Conservation (phyloP, 2,797 vertebrate species). For the Vespertilio murinus region DNA sequence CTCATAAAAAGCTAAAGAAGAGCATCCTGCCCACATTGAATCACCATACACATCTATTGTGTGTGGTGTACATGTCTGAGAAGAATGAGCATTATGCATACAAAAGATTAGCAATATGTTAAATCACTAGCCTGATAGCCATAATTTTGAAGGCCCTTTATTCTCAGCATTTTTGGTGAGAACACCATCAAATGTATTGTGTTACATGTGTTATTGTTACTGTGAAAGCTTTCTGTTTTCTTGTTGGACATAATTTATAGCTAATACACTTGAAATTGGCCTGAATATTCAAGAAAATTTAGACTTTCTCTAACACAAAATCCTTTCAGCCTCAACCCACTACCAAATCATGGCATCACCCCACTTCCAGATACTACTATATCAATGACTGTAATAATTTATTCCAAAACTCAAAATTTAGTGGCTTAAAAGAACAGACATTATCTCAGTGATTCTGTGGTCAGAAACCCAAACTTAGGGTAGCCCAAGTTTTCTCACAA, state of each 20-base stretch:
- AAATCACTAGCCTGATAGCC: not conserved
- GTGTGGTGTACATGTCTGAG: not conserved
- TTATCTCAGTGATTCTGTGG: not conserved
- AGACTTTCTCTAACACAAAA: slow-evolving; percentile 22
- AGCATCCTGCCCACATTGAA: slow-evolving; percentile 42
- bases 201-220: not conserved
- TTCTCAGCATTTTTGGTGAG: not conserved
- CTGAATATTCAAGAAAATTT: not conserved
- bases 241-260: not conserved
- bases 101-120: slow-evolving; percentile 21
- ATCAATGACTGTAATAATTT: not conserved
- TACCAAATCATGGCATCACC: not conserved
- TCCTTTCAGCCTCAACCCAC: not conserved
- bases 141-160: not conserved
- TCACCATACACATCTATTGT: not conserved
- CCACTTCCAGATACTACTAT: not conserved
- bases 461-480: not conserved
- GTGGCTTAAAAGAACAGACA: not conserved
- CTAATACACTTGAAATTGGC: not conserved
- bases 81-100: not conserved
- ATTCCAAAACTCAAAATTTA: not conserved
- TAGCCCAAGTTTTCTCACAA: not conserved
- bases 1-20: slow-evolving; percentile 59
- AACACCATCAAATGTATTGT: not conserved
- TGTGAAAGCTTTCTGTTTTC: not conserved